Evolutionary conservation across 2,888 invertebrate species (phyloP).

Genomic region (Spisula solida): DNA sequence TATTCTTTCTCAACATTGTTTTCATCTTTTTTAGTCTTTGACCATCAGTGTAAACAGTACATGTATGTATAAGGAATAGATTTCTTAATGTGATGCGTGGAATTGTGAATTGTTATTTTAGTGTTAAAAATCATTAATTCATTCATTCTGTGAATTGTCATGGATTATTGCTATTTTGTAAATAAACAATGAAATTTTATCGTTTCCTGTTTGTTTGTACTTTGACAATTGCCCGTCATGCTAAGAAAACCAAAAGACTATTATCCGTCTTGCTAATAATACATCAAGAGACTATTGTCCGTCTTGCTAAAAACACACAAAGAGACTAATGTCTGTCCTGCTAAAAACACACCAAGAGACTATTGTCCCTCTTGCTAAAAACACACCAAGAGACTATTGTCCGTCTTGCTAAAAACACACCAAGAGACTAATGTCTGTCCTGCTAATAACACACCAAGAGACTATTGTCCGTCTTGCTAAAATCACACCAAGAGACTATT

Average conservation of each 20-base stretch:
- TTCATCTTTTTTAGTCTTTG: not conserved
- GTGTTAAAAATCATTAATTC: not conserved
- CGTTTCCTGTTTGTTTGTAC: not conserved
- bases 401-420: no score
- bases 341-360: no score
- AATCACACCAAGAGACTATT: no score
- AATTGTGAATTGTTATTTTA: constrained; percentile 8
- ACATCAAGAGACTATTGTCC: no score
- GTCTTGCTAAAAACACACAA: no score
- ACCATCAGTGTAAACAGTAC: not conserved
- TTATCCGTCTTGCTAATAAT: not conserved
- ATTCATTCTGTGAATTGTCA: not conserved
- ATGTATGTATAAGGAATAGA: not conserved
- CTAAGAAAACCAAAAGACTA: not conserved
- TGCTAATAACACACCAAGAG: no score
- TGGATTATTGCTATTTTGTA: constrained; percentile 11
- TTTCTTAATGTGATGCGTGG: not conserved
- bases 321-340: no score
- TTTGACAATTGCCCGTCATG: not conserved
- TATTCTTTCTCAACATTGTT: not conserved
- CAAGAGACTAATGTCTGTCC: no score
- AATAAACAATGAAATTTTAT: constrained; percentile 1
- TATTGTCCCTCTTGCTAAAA: not conserved
- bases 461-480: no score
- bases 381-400: no score